phyloP scores from a whole-genome alignment of 2,888 invertebrate genomes.

The Amblyjoppa proteus region DNA sequence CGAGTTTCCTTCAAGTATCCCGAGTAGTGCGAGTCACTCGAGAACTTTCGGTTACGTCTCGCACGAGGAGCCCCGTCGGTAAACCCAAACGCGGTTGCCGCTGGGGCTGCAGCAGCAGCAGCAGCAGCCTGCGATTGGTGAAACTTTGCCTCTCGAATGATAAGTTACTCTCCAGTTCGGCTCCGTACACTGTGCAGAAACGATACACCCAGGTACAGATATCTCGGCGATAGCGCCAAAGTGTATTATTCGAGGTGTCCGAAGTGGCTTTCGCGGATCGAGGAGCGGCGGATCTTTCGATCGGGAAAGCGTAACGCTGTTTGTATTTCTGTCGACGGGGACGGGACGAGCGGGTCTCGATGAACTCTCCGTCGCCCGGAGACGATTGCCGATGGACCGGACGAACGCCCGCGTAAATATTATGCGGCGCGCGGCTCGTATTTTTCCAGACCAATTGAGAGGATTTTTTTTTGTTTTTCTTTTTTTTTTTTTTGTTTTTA shows the following conservation, averaged over 20 bases:
- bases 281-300: neutral
- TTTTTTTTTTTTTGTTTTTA: slow-evolving; percentile 4
- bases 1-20: slow-evolving; percentile 26
- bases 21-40: slow-evolving; percentile 41
- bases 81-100: neutral
- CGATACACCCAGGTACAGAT: neutral
- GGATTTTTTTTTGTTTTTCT: slow-evolving; percentile 22
- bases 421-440: slow-evolving; percentile 4
- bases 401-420: slow-evolving; percentile 20
- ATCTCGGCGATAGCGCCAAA: neutral
- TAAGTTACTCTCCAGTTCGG: neutral
- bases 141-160: slow-evolving; percentile 4
- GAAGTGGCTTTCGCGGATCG: neutral
- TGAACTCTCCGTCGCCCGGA: neutral
- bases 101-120: neutral
- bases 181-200: neutral
- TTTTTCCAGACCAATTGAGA: slow-evolving; percentile 15
- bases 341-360: neutral
- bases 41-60: slow-evolving; percentile 60
- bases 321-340: neutral
- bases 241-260: neutral
- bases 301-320: neutral
- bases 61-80: neutral
- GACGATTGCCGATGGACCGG: neutral
- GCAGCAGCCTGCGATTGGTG: neutral